phyloP scores from a whole-genome alignment of 2,797 vertebrate species.

The Tragelaphus oryx region DNA sequence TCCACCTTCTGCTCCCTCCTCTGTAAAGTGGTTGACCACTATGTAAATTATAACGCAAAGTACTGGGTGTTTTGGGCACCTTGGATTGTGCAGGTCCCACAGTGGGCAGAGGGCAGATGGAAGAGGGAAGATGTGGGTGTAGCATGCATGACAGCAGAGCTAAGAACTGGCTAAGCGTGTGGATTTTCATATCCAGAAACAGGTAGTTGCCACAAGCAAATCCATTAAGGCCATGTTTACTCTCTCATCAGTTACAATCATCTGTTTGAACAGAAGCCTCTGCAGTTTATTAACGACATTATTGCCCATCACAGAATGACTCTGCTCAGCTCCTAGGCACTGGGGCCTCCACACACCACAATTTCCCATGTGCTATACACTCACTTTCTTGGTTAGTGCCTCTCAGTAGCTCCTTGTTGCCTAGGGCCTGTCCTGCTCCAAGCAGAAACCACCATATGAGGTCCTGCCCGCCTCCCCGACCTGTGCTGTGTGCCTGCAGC shows the following conservation, averaged over 20 bases:
- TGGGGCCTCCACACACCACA: background rate
- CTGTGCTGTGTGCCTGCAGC: background rate
- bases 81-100: background rate
- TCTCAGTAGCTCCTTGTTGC: background rate
- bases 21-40: background rate
- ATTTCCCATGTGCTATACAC: background rate
- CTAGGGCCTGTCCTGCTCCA: background rate
- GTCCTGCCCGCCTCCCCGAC: background rate
- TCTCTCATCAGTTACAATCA: background rate
- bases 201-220: background rate
- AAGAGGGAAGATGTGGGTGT: background rate
- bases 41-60: background rate
- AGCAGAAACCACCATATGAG: background rate
- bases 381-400: background rate
- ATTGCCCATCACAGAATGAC: background rate
- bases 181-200: background rate
- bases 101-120: background rate
- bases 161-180: background rate
- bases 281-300: background rate
- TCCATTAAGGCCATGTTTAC: background rate
- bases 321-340: background rate
- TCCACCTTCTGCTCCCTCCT: background rate
- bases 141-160: background rate
- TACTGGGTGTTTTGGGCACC: background rate
- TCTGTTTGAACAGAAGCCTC: background rate